Base-by-base conservation (phyloP, 1,140 invertebrate species). In the Polyergus mexicanus region DNA sequence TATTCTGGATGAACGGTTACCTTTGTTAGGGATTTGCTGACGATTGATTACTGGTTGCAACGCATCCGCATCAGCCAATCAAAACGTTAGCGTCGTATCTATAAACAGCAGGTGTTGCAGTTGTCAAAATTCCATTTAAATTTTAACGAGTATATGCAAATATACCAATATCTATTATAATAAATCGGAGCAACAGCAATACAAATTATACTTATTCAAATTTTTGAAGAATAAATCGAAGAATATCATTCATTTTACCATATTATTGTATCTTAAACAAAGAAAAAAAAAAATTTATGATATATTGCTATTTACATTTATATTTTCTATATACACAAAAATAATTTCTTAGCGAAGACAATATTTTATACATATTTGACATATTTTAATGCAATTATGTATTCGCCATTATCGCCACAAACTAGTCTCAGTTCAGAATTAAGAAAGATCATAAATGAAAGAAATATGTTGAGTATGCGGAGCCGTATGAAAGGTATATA, bases 391-490 rank as follows among this genome's bases (percentile, higher is more conserved):
- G 13, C 8, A 65, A 86, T n/a, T 66, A 93, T 93, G 92, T 88
- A 94, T 92, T 93, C 92, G 51, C 94, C 94, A 54, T 92, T 91
- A 78, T 94, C 94, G 69, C 94, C 95, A 10, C 95, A 96, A 85
- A 89, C 96, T 19, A 95, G 95, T 85, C 95, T 97, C 10, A 96
- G 96, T 90, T 93, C 94, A 60, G 96, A 97, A 92, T 91, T 97
- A 35, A 95, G 95, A 68, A 95, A 96, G 84, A 95, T 96, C 51
- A 96, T 97, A 84, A 94, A 95, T 88, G 95, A 96, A 89, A 95
- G 95, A 75, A 97, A 97, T 94, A 94, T 97, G n/a, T 91, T 97
- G 51, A 96, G 96, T 4, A 96, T 95, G 44, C 95, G 96, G 90
- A 96, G 96, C 4, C 95, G 96, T 71, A 96, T 96, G 90, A 96